Evolutionary conservation across 2,797 vertebrate genomes (phyloP).

Genomic region (Hipposideros larvatus): DNA sequence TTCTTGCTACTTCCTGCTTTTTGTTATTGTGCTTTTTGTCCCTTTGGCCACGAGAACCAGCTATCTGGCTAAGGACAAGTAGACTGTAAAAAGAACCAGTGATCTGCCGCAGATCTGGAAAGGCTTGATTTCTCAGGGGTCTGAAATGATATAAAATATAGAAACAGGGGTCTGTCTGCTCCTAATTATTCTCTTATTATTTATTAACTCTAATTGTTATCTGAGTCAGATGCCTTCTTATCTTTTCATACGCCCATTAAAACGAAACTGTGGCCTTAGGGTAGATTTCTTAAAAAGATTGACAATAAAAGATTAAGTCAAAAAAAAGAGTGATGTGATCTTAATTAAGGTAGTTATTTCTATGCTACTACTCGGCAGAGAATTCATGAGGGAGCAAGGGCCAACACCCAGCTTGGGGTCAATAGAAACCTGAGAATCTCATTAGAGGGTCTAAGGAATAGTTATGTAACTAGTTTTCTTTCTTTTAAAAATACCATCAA

Average conservation of each 20-base stretch:
- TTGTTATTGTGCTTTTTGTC: background rate
- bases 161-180: background rate
- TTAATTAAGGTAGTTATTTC: background rate
- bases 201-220: conserved; percentile 29
- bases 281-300: background rate
- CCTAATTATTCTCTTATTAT: conserved; percentile 57
- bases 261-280: background rate
- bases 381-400: background rate
- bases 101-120: background rate
- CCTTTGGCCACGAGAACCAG: background rate
- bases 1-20: background rate
- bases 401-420: background rate
- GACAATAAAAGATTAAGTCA: conserved; percentile 8
- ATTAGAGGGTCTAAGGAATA: background rate
- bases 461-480: background rate
- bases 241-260: conserved; percentile 35
- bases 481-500: conserved; percentile 14
- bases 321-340: background rate
- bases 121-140: background rate
- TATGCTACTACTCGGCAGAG: background rate
- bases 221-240: background rate
- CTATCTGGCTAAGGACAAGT: background rate
- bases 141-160: conserved; percentile 18
- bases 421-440: background rate
- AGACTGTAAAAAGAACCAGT: background rate